Evolutionary conservation across 1,140 invertebrate species (phyloP).

Genomic region (Sycophila sp.): DNA sequence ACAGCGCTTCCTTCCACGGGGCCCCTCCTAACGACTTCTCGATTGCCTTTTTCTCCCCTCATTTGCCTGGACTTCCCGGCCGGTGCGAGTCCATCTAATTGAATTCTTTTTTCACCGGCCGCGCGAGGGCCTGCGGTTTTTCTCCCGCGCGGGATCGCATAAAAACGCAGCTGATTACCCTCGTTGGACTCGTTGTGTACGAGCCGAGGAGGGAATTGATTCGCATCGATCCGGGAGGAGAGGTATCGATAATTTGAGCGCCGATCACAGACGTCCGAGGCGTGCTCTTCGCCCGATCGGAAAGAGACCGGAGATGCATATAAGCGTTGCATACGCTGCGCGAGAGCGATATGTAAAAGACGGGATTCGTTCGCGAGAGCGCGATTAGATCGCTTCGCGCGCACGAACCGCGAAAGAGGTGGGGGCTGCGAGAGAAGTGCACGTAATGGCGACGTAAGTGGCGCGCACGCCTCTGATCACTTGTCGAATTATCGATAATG

Average conservation of each 20-base stretch:
- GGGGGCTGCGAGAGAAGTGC: neutral
- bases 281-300: too few relatives aligned
- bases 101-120: neutral
- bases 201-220: neutral
- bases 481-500: constrained; percentile 51
- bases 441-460: constrained; percentile 4
- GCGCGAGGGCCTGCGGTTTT: neutral
- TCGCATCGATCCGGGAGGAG: neutral
- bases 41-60: neutral
- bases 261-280: neutral
- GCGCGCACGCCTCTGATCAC: constrained; percentile 25
- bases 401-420: neutral
- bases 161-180: neutral
- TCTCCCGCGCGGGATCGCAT: too few relatives aligned
- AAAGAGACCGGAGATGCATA: neutral
- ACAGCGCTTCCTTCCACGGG: neutral
- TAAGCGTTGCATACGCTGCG: too few relatives aligned
- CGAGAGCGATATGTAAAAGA: neutral
- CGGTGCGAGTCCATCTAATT: neutral
- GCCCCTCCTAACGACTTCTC: neutral
- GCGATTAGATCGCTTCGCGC: neutral
- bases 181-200: too few relatives aligned
- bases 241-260: neutral
- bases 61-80: neutral
- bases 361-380: neutral